phyloP scores from a whole-genome alignment of 1,140 invertebrate genomes.

The Agrilus planipennis region DNA sequence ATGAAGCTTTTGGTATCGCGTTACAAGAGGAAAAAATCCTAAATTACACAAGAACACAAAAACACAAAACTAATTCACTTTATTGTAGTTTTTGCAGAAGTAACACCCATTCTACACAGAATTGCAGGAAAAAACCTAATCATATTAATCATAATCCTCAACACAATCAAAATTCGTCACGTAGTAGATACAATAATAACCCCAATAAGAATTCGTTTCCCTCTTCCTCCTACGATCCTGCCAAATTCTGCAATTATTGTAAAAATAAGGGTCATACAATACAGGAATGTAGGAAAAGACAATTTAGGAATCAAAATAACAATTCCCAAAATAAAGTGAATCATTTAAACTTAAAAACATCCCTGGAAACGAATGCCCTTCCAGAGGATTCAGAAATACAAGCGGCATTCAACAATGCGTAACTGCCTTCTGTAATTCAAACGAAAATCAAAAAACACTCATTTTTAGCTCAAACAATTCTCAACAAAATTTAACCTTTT shows the following conservation, averaged over 20 bases:
- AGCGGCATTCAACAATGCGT: slow-evolving; percentile 1
- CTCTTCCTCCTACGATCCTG: too few relatives aligned
- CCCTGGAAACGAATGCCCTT: slow-evolving; percentile 3
- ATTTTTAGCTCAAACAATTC: background rate
- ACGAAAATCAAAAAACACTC: background rate
- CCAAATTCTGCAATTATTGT: slow-evolving; percentile 7
- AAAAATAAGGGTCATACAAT: slow-evolving; percentile 1
- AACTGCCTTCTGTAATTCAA: background rate
- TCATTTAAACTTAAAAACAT: background rate
- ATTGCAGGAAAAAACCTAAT: too few relatives aligned
- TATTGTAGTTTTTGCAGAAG: too few relatives aligned
- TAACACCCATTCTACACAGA: too few relatives aligned
- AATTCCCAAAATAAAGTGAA: background rate
- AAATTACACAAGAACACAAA: too few relatives aligned
- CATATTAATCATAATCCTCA: too few relatives aligned
- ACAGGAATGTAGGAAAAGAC: too few relatives aligned
- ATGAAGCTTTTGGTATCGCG: slow-evolving; percentile 4
- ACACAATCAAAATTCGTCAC: too few relatives aligned
- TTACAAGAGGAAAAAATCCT: slow-evolving; percentile 3
- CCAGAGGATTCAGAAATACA: slow-evolving; percentile 1
- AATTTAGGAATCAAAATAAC: background rate
- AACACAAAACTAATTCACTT: too few relatives aligned
- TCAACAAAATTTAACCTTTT: background rate
- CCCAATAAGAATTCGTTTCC: too few relatives aligned
- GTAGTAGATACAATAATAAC: too few relatives aligned